These are phyloP conservation scores for Hyles vespertilio DNA, from an alignment of 1,140 invertebrate genomes.

Conservation along the genomic window DNA sequence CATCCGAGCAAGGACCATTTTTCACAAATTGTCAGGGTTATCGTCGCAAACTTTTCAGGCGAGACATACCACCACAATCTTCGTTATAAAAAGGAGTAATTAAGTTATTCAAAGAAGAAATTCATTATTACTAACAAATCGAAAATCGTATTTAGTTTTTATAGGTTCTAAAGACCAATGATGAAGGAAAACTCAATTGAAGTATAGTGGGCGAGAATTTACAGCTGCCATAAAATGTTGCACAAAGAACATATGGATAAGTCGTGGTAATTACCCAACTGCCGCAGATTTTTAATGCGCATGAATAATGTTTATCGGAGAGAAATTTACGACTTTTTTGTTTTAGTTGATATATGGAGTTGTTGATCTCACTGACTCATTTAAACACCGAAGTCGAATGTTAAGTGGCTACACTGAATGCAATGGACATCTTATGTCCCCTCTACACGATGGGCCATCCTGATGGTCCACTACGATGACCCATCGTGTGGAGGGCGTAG, in stretches of 20 bases:
- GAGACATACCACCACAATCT: not conserved
- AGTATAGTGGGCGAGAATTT: conserved; percentile 47
- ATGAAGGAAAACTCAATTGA: conserved; percentile 26
- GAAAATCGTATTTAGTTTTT: conserved; percentile 41
- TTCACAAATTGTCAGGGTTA: not conserved
- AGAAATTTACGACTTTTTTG: no score
- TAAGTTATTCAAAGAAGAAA: no score
- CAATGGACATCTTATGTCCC: no score
- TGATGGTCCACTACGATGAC: no score
- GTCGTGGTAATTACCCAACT: conserved; percentile 7
- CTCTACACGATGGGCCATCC: no score
- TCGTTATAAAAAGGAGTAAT: not conserved
- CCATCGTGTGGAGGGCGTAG: no score
- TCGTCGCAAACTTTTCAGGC: not conserved
- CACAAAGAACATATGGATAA: conserved; percentile 44
- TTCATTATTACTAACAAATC: not conserved
- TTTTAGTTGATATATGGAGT: no score
- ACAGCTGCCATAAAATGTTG: conserved; percentile 49
- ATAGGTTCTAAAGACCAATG: conserved; percentile 1
- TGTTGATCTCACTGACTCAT: no score
- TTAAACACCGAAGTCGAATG: no score
- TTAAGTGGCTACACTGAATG: no score
- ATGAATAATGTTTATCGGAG: conserved; percentile 10
- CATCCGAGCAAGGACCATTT: not conserved
- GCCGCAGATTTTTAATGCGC: not conserved